These are phyloP conservation scores for Lepidocyrtinus sp. DNA, from an alignment of 2,888 invertebrate genomes.

Conservation along the genomic window DNA sequence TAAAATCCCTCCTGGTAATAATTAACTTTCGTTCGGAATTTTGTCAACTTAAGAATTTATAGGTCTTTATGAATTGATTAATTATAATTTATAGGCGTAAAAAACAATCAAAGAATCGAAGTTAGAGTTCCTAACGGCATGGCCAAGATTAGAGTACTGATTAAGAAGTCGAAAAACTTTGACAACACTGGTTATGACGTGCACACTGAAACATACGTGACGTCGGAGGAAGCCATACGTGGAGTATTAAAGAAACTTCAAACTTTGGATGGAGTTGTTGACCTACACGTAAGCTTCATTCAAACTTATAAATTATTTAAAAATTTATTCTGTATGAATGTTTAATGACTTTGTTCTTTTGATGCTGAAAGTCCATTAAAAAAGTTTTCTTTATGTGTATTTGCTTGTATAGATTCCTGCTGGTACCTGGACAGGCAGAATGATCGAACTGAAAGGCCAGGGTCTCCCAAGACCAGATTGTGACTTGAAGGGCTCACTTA, in stretches of 20 bases:
- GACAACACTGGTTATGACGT: neutral
- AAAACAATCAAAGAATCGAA: neutral
- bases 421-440: conserved; percentile 44
- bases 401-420: conserved; percentile 33
- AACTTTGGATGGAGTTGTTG: conserved; percentile 95
- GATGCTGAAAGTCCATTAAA: too few species aligned
- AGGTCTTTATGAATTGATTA: conserved; percentile 92
- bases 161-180: neutral
- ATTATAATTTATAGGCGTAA: conserved; percentile 90
- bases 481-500: conserved; percentile 25
- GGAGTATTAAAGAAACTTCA: conserved; percentile 95
- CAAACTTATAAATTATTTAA: too few species aligned
- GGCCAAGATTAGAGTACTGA: neutral
- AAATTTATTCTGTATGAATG: too few species aligned
- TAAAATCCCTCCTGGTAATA: conserved; percentile 87
- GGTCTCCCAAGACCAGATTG: conserved; percentile 25
- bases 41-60: conserved; percentile 89
- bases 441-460: conserved; percentile 41
- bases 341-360: too few species aligned
- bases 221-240: conserved; percentile 90
- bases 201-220: conserved; percentile 80
- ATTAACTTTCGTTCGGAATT: conserved; percentile 93
- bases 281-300: conserved; percentile 79
- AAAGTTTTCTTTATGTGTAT: too few species aligned
- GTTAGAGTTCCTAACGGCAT: neutral